Percentiles rank a stretch among this genome's conserved stretches.
These are phyloP conservation scores for Hesperophylax magnus DNA, from an alignment of 1,140 invertebrate species.

Conservation along the genomic window DNA sequence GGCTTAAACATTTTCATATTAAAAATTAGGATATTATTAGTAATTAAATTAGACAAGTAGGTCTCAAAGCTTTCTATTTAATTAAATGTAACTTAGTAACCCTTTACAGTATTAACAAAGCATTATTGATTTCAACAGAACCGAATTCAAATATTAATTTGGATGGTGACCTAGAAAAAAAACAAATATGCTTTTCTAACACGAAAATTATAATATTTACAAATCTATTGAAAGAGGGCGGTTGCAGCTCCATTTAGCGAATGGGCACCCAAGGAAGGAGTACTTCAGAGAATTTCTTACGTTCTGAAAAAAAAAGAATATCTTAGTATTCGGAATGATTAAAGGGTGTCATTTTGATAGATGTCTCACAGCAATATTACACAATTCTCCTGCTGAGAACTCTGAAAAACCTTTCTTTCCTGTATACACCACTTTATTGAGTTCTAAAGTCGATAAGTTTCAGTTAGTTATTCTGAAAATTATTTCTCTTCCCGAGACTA, in stretches of 20 bases:
- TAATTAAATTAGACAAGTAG: not conserved
- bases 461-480: too few relatives aligned
- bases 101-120: not conserved
- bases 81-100: not conserved
- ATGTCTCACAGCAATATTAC: too few relatives aligned
- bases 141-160: not conserved
- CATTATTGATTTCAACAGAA: not conserved
- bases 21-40: not conserved
- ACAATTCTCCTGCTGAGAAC: too few relatives aligned
- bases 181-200: not conserved
- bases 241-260: constrained; percentile 65
- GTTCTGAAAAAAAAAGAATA: constrained; percentile 70
- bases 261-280: constrained; percentile 75
- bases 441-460: too few relatives aligned
- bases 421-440: too few relatives aligned
- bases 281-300: constrained; percentile 74
- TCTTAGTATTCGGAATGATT: not conserved
- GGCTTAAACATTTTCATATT: too few relatives aligned
- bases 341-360: too few relatives aligned
- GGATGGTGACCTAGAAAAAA: not conserved
- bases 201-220: not conserved
- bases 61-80: not conserved
- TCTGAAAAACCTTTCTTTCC: too few relatives aligned
- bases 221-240: not conserved
- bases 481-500: too few relatives aligned